These are phyloP conservation scores for Polyploca ridens DNA, from an alignment of 2,888 invertebrate genomes.

Conservation along the genomic window DNA sequence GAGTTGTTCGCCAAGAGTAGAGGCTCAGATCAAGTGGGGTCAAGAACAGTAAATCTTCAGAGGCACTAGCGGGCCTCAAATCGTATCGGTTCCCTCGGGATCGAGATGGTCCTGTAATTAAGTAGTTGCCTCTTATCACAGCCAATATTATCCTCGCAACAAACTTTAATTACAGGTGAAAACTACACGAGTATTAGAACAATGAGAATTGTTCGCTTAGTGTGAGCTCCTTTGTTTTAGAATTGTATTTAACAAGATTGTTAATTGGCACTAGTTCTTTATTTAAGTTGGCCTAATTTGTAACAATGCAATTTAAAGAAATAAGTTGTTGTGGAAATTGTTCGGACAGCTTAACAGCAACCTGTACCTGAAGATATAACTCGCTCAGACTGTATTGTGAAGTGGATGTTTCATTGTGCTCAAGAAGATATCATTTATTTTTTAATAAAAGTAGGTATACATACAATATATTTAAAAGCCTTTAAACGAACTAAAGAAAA, in stretches of 20 bases:
- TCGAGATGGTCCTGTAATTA: constrained; percentile 60
- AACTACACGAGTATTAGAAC: constrained; percentile 43
- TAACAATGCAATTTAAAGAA: neutral
- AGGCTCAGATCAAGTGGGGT: constrained; percentile 62
- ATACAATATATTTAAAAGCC: neutral
- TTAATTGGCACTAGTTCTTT: constrained; percentile 24
- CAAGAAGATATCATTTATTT: no score
- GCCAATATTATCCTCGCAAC: constrained; percentile 62
- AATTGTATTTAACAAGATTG: constrained; percentile 35
- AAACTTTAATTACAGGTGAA: constrained; percentile 70
- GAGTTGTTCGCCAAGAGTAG: constrained; percentile 21
- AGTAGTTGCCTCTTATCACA: constrained; percentile 68
- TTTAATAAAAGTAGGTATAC: neutral
- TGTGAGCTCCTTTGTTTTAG: constrained; percentile 36
- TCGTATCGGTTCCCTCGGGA: constrained; percentile 54
- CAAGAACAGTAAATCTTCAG: constrained; percentile 69
- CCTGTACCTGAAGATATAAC: neutral
- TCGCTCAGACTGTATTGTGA: no score
- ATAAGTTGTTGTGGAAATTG: neutral
- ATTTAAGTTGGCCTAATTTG: constrained; percentile 22
- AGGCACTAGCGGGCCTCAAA: constrained; percentile 45
- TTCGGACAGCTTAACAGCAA: neutral
- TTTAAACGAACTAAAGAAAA: neutral
- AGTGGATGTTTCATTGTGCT: no score
- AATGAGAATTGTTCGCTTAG: constrained; percentile 36